Evolutionary conservation across 2,797 vertebrate species (phyloP).

Genomic region (Dendrocincla fuliginosa): DNA sequence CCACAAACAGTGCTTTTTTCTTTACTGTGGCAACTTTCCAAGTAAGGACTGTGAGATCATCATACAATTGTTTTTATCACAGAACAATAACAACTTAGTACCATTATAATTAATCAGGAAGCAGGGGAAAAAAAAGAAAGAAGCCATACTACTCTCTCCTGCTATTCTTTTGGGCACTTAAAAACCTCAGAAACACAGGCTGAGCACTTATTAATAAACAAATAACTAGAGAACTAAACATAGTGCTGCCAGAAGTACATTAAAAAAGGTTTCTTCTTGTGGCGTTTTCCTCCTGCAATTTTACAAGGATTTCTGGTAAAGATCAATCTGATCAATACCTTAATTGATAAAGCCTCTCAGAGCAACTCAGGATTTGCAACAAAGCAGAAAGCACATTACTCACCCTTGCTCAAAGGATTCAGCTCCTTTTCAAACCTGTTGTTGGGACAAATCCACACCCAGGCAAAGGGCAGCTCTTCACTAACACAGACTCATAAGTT

Average conservation of each 20-base stretch:
- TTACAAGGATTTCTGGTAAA: not conserved
- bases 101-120: not conserved
- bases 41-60: slow-evolving; percentile 23
- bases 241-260: not conserved
- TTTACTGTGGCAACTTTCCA: not conserved
- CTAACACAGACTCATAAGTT: not conserved
- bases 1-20: not conserved
- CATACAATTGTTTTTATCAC: not conserved
- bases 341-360: not conserved
- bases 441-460: not conserved
- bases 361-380: not conserved
- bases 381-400: not conserved
- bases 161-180: not conserved
- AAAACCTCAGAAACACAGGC: not conserved
- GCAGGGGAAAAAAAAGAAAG: not conserved
- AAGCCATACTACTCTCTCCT: not conserved
- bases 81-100: slow-evolving; percentile 14
- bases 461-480: not conserved
- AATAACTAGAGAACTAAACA: not conserved
- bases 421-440: not conserved
- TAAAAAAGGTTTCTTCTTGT: not conserved
- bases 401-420: not conserved
- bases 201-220: not conserved
- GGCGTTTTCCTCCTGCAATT: not conserved
- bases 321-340: not conserved